A percentile compares a stretch with the other conserved stretches of the same genome.
Conservation (phyloP, 1,140 invertebrate species). For the Anoplophora glabripennis region DNA sequence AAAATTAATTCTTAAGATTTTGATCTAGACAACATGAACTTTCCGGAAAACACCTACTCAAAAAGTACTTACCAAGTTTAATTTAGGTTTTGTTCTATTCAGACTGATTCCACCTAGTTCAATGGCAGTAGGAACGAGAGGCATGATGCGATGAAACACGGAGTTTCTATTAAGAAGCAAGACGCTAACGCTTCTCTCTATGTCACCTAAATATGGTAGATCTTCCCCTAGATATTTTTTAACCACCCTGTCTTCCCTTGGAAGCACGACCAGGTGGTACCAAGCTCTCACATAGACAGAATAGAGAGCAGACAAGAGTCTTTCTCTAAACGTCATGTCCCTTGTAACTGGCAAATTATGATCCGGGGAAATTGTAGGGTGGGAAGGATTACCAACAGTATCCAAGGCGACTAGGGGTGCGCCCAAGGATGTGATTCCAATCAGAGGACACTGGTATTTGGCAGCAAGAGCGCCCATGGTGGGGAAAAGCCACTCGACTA, state of each 20-base stretch:
- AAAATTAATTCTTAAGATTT: too few species aligned
- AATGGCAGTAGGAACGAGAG: conserved; percentile 25
- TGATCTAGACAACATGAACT: too few species aligned
- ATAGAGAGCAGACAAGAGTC: conserved; percentile 40
- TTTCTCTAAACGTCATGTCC: conserved; percentile 45
- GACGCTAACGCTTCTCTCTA: conserved; percentile 28
- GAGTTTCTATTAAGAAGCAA: conserved; percentile 28
- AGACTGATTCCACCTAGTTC: conserved; percentile 39
- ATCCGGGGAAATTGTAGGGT: conserved; percentile 51
- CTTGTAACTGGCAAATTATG: conserved; percentile 39
- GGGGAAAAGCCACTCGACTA: conserved; percentile 33
- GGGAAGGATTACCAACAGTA: conserved; percentile 39
- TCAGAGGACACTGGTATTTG: conserved; percentile 37
- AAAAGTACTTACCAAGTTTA: conserved; percentile 31
- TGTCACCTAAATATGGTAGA: conserved; percentile 33
- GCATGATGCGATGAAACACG: conserved; percentile 30
- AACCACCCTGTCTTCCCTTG: conserved; percentile 40
- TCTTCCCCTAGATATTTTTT: conserved; percentile 49
- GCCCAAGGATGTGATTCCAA: conserved; percentile 38
- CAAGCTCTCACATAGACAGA: conserved; percentile 13
- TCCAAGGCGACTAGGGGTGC: conserved; percentile 20
- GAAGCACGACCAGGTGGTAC: conserved; percentile 11
- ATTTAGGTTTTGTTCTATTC: conserved; percentile 46
- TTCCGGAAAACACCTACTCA: background rate
- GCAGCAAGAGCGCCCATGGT: conserved; percentile 25